These are phyloP conservation scores for Orthosia cruda DNA, from an alignment of 2,888 invertebrate species.

Conservation along the genomic window DNA sequence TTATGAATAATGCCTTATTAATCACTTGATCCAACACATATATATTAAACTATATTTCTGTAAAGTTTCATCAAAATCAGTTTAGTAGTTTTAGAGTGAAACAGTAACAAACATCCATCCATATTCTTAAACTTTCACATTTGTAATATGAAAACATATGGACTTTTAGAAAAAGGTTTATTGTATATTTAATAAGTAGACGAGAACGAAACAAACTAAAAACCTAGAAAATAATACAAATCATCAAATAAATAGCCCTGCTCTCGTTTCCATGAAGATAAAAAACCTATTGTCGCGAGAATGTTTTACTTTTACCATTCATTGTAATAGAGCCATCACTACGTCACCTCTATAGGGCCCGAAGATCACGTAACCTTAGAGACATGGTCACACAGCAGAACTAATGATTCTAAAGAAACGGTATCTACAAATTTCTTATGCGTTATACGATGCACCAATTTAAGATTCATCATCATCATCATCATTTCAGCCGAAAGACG, in stretches of 20 bases:
- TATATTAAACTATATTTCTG: too few relatives aligned
- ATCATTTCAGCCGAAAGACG: too few relatives aligned
- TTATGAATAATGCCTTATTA: too few relatives aligned
- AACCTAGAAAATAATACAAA: not conserved
- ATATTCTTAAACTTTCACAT: too few relatives aligned
- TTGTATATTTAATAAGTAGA: not conserved
- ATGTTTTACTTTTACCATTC: not conserved
- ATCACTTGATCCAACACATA: too few relatives aligned
- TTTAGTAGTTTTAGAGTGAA: too few relatives aligned
- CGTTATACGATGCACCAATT: not conserved
- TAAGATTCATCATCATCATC: too few relatives aligned
- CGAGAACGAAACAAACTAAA: not conserved
- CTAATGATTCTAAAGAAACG: constrained; percentile 29
- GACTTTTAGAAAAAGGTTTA: too few relatives aligned
- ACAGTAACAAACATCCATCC: too few relatives aligned
- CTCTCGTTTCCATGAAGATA: not conserved
- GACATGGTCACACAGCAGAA: constrained; percentile 18
- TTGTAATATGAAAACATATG: too few relatives aligned
- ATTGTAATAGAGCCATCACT: not conserved
- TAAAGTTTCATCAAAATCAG: too few relatives aligned
- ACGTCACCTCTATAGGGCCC: not conserved
- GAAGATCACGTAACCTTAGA: not conserved
- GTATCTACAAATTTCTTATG: not conserved
- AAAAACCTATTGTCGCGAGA: not conserved
- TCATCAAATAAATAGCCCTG: not conserved